These are phyloP conservation scores for Orthonyx spaldingii DNA, from an alignment of 2,113 vertebrate species.

Conservation along the genomic window DNA sequence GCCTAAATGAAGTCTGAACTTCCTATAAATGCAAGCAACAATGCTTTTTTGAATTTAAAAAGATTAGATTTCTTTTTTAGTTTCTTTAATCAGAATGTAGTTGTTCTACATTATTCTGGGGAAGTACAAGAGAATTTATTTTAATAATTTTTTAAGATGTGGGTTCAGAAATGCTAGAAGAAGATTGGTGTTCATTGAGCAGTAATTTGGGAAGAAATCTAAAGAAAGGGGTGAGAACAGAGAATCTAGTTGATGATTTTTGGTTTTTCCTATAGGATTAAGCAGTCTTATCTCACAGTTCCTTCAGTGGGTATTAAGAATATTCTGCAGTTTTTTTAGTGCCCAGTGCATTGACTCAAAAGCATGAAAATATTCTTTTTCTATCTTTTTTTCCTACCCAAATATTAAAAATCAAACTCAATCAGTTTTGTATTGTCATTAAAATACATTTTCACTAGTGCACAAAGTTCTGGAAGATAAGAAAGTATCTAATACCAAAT, in stretches of 20 bases:
- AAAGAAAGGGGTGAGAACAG: not conserved
- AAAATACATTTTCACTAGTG: not conserved
- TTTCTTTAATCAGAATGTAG: not conserved
- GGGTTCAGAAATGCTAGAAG: not conserved
- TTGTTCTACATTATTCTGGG: not conserved
- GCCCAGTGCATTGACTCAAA: not conserved
- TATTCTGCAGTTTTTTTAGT: not conserved
- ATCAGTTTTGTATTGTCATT: not conserved
- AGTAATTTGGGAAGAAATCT: not conserved
- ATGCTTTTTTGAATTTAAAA: not conserved
- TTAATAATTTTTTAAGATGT: not conserved
- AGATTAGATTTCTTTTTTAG: fast-evolving
- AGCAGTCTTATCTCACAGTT: not conserved
- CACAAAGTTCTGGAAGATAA: not conserved
- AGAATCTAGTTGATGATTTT: not conserved
- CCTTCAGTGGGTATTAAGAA: not conserved
- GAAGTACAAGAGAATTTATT: not conserved
- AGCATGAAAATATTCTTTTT: not conserved
- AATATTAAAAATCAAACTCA: not conserved
- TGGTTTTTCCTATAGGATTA: not conserved
- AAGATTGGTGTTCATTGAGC: not conserved
- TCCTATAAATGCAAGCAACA: not conserved
- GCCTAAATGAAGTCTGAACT: not conserved
- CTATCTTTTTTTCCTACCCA: not conserved
- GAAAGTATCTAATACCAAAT: not conserved